Conservation (phyloP, 1,140 invertebrate genomes). For the Sipha flava region DNA sequence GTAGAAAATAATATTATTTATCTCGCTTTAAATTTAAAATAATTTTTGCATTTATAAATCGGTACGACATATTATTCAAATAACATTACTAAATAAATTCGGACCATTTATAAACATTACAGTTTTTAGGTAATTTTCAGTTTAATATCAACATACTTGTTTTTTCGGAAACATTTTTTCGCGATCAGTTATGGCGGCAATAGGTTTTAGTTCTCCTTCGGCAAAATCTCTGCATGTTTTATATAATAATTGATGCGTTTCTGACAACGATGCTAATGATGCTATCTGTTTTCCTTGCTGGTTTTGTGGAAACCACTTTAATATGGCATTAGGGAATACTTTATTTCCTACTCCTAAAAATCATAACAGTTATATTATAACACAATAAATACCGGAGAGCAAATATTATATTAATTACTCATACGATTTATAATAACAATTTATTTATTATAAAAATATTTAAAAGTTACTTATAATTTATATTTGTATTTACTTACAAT, state of each 20-base stretch:
- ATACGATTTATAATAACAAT: no score
- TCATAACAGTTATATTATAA: neutral
- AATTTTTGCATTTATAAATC: no score
- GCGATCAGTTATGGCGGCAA: conserved; percentile 73
- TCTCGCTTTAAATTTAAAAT: no score
- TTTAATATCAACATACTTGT: conserved; percentile 46
- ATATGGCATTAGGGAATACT: neutral
- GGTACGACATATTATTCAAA: no score
- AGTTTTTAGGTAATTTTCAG: no score
- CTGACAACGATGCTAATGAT: conserved; percentile 61
- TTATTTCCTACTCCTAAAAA: neutral
- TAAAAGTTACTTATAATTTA: no score
- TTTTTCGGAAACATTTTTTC: conserved; percentile 76
- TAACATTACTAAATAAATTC: no score
- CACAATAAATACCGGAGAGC: neutral
- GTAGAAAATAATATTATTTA: no score
- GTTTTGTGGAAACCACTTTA: neutral
- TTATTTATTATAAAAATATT: no score
- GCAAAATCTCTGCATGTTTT: conserved; percentile 88
- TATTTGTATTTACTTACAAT: no score
- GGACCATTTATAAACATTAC: no score
- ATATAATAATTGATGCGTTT: conserved; percentile 85
- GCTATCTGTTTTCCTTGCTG: conserved; percentile 46
- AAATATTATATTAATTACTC: no score
- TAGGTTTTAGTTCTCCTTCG: conserved; percentile 77